phyloP scores from a whole-genome alignment of 2,888 invertebrate species.

The Eueremaeus valkanovi region DNA sequence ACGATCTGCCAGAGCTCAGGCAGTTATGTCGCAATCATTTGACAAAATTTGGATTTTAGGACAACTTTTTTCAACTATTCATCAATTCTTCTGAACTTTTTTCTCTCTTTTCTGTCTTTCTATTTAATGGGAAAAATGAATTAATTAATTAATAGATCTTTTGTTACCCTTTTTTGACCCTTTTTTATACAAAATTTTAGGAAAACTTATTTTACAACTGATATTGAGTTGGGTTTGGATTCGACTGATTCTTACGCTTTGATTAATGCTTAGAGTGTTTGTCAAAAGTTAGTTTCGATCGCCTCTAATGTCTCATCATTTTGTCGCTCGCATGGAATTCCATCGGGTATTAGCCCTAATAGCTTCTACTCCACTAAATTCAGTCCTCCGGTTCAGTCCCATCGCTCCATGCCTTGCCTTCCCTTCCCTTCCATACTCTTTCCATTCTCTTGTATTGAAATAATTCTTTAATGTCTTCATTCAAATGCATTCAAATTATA shows the following conservation, averaged over 20 bases:
- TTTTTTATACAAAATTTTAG: not conserved
- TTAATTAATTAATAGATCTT: not conserved
- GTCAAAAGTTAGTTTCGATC: constrained; percentile 23
- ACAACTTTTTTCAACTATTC: not conserved
- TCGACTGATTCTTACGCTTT: not conserved
- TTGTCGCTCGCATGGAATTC: constrained; percentile 2
- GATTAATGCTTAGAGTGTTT: not conserved
- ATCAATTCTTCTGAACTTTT: not conserved
- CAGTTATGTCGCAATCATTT: constrained; percentile 22
- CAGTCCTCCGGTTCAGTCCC: not conserved
- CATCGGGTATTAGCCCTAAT: constrained; percentile 21
- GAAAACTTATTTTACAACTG: not conserved
- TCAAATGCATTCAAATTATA: not conserved
- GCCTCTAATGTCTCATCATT: constrained; percentile 28
- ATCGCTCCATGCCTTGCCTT: not conserved
- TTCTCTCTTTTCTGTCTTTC: not conserved
- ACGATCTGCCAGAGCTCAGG: not conserved
- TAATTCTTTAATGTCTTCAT: not conserved
- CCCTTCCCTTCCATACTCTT: not conserved
- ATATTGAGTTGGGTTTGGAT: not conserved
- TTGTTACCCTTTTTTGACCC: not conserved
- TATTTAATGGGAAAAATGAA: no score
- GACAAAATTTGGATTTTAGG: not conserved
- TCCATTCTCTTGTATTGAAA: not conserved
- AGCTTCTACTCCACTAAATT: constrained; percentile 10